Evolutionary conservation across 2,113 vertebrate genomes (phyloP).

Genomic region (Istiophorus platypterus): DNA sequence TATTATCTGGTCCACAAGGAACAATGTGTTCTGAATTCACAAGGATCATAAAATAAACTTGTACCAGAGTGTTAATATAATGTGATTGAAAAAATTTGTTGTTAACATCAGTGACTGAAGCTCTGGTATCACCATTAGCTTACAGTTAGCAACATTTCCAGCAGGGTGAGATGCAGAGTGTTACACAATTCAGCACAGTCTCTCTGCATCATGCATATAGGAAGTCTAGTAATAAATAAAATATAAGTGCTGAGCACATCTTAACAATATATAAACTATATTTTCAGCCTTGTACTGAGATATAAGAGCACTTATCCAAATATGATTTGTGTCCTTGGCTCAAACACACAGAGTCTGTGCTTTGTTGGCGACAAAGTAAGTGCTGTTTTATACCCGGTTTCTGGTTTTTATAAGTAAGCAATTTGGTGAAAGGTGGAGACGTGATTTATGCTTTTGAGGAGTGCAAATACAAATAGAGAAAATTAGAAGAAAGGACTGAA

Average conservation of each 20-base stretch:
- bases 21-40: constrained; percentile 20
- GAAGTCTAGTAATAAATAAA: constrained; percentile 25
- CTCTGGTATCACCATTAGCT: constrained; percentile 10
- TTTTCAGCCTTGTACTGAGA: constrained; percentile 34
- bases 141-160: constrained; percentile 1
- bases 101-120: neutral
- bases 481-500: constrained; percentile 9
- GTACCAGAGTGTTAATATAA: neutral
- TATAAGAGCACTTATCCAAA: constrained; percentile 47
- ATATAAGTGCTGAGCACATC: constrained; percentile 20
- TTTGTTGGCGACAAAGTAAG: constrained; percentile 24
- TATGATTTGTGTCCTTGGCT: constrained; percentile 57
- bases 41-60: constrained; percentile 11
- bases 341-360: constrained; percentile 14
- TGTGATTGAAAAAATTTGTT: neutral
- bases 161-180: neutral
- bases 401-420: constrained; percentile 47
- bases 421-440: constrained; percentile 29
- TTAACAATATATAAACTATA: constrained; percentile 17
- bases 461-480: neutral
- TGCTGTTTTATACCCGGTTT: constrained; percentile 34
- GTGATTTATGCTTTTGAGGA: constrained; percentile 27
- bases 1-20: constrained; percentile 25
- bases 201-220: constrained; percentile 3
- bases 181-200: constrained; percentile 18